phyloP scores from a whole-genome alignment of 2,797 vertebrate species.

The Odontamblyopus rebecca region DNA sequence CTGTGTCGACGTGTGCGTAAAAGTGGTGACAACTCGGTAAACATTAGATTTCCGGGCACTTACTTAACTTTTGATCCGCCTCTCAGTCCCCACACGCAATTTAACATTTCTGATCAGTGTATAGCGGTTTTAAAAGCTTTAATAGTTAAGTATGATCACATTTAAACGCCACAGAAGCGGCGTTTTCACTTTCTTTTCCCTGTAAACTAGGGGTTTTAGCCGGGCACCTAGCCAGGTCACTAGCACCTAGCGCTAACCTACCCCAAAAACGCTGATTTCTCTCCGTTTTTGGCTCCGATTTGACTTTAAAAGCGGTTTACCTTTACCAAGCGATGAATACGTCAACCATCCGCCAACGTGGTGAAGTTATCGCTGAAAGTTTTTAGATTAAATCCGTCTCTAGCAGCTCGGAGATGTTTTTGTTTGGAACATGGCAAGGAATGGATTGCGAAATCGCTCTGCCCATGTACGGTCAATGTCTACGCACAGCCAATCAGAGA shows the following conservation, averaged over 20 bases:
- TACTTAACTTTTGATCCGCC: slow-evolving; percentile 33
- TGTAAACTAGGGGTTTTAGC: slow-evolving; percentile 7
- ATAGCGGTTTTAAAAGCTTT: rapidly evolving
- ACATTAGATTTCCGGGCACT: slow-evolving; percentile 19
- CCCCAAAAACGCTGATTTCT: background rate
- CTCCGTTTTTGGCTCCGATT: background rate
- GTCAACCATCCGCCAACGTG: slow-evolving; percentile 28
- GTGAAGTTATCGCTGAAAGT: slow-evolving; percentile 14
- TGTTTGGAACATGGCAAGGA: slow-evolving; percentile 76
- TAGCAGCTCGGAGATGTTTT: slow-evolving; percentile 68
- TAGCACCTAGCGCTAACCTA: slow-evolving; percentile 47
- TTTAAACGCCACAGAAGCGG: rapidly evolving
- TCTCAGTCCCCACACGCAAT: background rate
- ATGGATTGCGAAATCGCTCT: slow-evolving; percentile 81
- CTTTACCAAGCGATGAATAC: slow-evolving; percentile 40
- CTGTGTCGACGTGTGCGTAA: background rate
- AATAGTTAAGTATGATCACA: rapidly evolving
- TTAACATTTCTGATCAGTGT: too few species aligned
- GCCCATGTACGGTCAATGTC: slow-evolving; percentile 78
- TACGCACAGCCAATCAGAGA: slow-evolving; percentile 61
- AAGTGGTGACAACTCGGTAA: background rate
- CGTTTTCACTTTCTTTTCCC: background rate
- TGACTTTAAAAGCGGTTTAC: slow-evolving; percentile 52
- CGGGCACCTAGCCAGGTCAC: slow-evolving; percentile 48
- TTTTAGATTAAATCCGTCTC: slow-evolving; percentile 42